Base-by-base conservation (phyloP, 2,797 vertebrate genomes). In the Furcifer pardalis region DNA sequence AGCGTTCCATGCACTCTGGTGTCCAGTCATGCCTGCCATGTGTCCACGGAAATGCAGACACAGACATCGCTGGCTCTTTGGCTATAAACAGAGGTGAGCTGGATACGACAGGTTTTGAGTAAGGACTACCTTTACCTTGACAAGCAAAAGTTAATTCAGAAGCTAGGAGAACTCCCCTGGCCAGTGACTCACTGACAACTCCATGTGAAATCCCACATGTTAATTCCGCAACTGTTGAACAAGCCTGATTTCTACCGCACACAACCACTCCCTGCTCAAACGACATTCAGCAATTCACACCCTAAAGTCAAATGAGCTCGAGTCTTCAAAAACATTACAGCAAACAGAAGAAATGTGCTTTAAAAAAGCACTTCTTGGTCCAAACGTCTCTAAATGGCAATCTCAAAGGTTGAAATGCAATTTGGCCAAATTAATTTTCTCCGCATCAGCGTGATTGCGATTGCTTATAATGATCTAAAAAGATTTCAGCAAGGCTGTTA, bases 151-250 rank as follows among this genome's bases (percentile, higher is more conserved):
- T 30, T 17, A 81, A 46, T 10, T 30, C 78, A 44, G 35, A 15
- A 56, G 37, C 15, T 10, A 66, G 13, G n/a, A 2, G 7, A 66
- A n/a, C 23, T 76, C 42, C 49, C 42, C 25, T 46, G 52, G 52
- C 12, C n/a, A 71, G 40, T 82, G 74, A 86, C 65, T 86, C 84
- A 86, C 10, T 5, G 40, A 46, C 35, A 81, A 60, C 49, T 44
- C 19, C 71, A 32, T 21, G 21, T 25, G 0, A 46, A 1, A 6
- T 79, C 27, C 83, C 81, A 19, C 32, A 17, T 30, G 81, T 68
- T 32, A 56, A 66, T 66, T 32, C 35, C 35, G 71, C 23, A 59
- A n/a, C 46, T 60, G 30, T 62, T 35, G 6, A 37, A 71, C 77
- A 49, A 52, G 10, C 82, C 49, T 13, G 15, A 7, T 60, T n/a